Percentiles rank a stretch among this genome's conserved stretches.
These are phyloP conservation scores for Cepaea nemoralis DNA, from an alignment of 1,140 invertebrate species.

Conservation along the genomic window DNA sequence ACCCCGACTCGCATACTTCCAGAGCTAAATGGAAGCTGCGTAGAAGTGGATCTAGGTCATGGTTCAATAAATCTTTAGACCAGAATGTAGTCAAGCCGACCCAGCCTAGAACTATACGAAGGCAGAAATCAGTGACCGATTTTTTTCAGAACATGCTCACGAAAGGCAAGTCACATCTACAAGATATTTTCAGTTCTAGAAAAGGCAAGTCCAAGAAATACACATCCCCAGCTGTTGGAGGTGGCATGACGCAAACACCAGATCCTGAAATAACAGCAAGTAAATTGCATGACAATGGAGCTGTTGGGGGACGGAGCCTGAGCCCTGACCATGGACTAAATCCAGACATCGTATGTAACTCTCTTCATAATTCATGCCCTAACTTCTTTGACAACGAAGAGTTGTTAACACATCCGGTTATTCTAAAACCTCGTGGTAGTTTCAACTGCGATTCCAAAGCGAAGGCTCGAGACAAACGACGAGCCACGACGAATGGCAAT, in stretches of 20 bases:
- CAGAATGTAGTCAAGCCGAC: background rate
- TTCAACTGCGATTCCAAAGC: background rate
- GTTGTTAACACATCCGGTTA: background rate
- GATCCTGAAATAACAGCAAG: background rate
- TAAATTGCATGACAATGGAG: background rate
- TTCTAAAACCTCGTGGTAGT: background rate
- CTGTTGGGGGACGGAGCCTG: background rate
- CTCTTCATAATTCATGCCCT: conserved; percentile 15
- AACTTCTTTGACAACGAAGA: background rate
- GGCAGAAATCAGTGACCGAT: conserved; percentile 42
- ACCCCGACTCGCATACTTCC: background rate
- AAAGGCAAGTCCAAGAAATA: conserved; percentile 22
- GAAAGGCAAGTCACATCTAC: conserved; percentile 41
- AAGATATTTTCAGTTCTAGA: conserved; percentile 32
- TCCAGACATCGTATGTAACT: background rate
- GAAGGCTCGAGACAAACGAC: background rate
- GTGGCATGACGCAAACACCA: background rate
- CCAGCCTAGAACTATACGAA: background rate
- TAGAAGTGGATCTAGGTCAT: background rate
- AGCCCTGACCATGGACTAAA: background rate
- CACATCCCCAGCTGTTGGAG: background rate
- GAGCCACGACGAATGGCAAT: background rate
- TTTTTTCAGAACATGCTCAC: conserved; percentile 40
- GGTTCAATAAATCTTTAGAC: conserved; percentile 42
- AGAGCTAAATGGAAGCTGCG: background rate